Evolutionary conservation across 2,113 vertebrate genomes (phyloP).

Genomic region (Gallinago paraguaiae): DNA sequence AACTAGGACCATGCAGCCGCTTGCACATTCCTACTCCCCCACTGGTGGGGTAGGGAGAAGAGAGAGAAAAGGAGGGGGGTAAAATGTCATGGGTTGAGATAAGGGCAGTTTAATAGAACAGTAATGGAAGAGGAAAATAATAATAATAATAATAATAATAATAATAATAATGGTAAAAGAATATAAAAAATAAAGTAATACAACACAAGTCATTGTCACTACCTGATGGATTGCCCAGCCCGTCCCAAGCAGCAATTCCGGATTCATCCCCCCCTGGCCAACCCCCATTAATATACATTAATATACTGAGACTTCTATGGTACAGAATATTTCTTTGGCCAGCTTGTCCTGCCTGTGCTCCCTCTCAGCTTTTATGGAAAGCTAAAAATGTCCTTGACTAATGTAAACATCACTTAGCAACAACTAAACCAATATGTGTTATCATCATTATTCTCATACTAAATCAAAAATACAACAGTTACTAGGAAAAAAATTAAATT

Average conservation of each 20-base stretch:
- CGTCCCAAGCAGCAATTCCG: not conserved
- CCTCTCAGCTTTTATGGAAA: not conserved
- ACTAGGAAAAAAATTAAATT: not conserved
- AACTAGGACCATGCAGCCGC: not conserved
- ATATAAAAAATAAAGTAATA: too few relatives aligned
- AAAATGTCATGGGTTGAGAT: not conserved
- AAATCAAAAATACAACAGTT: not conserved
- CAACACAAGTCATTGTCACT: too few relatives aligned
- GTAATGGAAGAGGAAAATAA: not conserved
- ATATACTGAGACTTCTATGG: not conserved
- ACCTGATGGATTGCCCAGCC: not conserved
- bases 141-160: not conserved
- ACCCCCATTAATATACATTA: not conserved
- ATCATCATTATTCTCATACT: not conserved
- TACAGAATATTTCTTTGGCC: not conserved
- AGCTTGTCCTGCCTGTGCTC: not conserved
- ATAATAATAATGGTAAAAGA: not conserved
- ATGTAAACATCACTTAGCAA: not conserved
- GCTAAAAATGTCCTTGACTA: not conserved
- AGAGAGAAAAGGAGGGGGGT: not conserved
- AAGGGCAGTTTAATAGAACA: not conserved
- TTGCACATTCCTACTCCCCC: not conserved
- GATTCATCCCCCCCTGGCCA: not conserved
- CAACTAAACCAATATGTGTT: not conserved
- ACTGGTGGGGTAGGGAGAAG: not conserved